These are phyloP conservation scores for Thera britannica DNA, from an alignment of 2,888 invertebrate genomes.

Conservation along the genomic window DNA sequence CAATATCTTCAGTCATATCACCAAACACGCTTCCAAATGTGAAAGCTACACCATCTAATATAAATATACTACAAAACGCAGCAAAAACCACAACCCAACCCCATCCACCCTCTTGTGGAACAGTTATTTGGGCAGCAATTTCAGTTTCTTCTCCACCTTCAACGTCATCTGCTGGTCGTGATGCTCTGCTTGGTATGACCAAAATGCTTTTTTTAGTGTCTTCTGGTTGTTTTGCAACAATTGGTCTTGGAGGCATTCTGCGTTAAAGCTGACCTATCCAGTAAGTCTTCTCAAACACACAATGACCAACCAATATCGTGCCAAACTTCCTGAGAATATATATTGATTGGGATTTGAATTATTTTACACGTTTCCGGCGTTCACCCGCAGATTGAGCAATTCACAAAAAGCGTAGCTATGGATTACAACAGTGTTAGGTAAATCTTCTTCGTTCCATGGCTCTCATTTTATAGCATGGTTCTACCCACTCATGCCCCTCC, in stretches of 20 bases:
- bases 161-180: conserved; percentile 54
- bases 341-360: too few species aligned
- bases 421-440: too few species aligned
- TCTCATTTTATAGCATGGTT: too few species aligned
- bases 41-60: conserved; percentile 69
- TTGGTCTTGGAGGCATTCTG: conserved; percentile 46
- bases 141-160: conserved; percentile 74
- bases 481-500: too few species aligned
- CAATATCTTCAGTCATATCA: conserved; percentile 64
- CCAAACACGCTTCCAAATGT: conserved; percentile 70
- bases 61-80: conserved; percentile 60
- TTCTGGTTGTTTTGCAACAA: conserved; percentile 8
- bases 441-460: too few species aligned
- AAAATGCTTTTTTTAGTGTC: conserved; percentile 50
- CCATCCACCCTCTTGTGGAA: conserved; percentile 75
- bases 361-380: too few species aligned
- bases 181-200: conserved; percentile 60
- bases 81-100: conserved; percentile 73
- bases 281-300: too few species aligned
- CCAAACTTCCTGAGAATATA: too few species aligned
- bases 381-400: too few species aligned
- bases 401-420: too few species aligned
- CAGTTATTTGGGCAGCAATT: conserved; percentile 73
- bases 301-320: too few species aligned
- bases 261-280: not conserved